phyloP scores from a whole-genome alignment of 2,888 invertebrate species.

The Iselma pallidipennis region DNA sequence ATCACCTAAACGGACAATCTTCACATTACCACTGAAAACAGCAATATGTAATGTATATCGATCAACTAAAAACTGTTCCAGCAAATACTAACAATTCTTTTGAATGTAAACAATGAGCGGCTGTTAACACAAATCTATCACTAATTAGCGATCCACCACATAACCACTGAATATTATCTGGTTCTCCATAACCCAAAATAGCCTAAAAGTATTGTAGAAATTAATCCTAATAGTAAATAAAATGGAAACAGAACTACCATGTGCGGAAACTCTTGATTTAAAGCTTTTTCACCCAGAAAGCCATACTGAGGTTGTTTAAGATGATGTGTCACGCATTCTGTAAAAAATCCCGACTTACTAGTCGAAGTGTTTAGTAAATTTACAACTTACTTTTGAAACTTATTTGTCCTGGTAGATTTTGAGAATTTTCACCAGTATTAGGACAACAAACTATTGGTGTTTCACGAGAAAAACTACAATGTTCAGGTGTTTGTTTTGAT shows the following conservation, averaged over 20 bases:
- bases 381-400: background rate
- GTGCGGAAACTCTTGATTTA: background rate
- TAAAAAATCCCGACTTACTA: no score
- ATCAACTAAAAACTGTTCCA: no score
- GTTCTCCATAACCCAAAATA: slow-evolving; percentile 11
- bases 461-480: slow-evolving; percentile 4
- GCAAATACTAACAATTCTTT: slow-evolving; percentile 25
- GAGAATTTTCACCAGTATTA: background rate
- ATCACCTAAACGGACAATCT: slow-evolving; percentile 38
- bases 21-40: no score
- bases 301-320: no score
- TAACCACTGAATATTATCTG: slow-evolving; percentile 52
- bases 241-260: background rate
- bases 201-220: background rate
- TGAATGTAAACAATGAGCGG: slow-evolving; percentile 62
- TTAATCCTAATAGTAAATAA: slow-evolving; percentile 14
- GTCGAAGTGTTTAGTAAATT: background rate
- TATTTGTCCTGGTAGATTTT: background rate
- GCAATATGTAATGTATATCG: no score
- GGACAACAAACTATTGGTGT: slow-evolving; percentile 15
- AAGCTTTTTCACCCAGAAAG: slow-evolving; percentile 24
- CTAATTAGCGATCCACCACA: slow-evolving; percentile 72
- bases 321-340: no score
- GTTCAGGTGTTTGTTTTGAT: background rate
- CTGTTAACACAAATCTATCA: slow-evolving; percentile 64